Base-by-base conservation (phyloP, 2,888 invertebrate genomes). In the Cancer borealis region DNA sequence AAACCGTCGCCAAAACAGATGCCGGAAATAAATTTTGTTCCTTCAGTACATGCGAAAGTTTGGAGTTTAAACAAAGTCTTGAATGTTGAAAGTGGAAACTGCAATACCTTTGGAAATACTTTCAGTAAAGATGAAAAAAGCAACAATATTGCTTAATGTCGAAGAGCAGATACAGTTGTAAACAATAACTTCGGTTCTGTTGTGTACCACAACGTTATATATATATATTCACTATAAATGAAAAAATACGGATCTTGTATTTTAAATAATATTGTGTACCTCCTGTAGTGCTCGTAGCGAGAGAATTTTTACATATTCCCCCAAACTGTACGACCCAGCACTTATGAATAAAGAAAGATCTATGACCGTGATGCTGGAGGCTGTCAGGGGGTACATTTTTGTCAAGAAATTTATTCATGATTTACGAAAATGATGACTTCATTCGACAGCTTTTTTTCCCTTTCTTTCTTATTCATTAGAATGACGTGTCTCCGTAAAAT, bases 1-100 rank as follows among this genome's bases (percentile, higher is more conserved):
- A 66, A 66, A n/a, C n/a, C 21, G 66, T 66, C 66, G n/a, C 66
- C n/a, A 66, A 66, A 66, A n/a, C 66, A 66, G 66, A n/a, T n/a
- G n/a, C n/a, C n/a, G 66, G 66, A 66, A 66, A 66, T 66, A n/a
- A n/a, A 66, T 66, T 66, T 66, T 66, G 66, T n/a, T 66, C 66
- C n/a, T 66, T 66, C 66, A 66, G 17, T 66, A 66, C 66, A 66
- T 66, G n/a, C 66, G 66, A 14, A n/a, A n/a, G 66, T 17, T 54
- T 17, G 54, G 54, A 54, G 54, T 54, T 66, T 66, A 66, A 66
- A 66, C 66, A 66, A 66, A 66, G n/a, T 66, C 66, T 21, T 66
- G 66, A 66, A 66, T 66, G 66, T n/a, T 66, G n/a, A 66, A 66
- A 66, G 66, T n/a, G 6, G n/a, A 66, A n/a, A 3, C 66, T 66